Base-by-base conservation (phyloP, 2,888 invertebrate species). In the Antheraea assamensis region DNA sequence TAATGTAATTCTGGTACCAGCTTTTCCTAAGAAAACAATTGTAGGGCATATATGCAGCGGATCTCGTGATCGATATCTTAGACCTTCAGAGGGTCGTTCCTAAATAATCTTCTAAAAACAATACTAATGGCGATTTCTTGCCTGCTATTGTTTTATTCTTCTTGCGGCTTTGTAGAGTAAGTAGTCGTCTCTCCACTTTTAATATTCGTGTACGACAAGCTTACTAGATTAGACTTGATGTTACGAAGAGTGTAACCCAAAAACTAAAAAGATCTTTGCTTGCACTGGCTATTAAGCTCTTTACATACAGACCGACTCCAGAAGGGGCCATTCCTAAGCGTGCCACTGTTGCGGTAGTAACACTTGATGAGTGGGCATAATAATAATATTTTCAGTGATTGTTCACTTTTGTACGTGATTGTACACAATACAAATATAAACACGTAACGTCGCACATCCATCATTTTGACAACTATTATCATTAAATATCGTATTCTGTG, bases 381-480 rank as follows among this genome's bases (percentile, higher is more conserved):
- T 10, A 42, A 42, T 7, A 13, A 42, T 42, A 42, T 42, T 42
- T 13, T 13, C 13, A 42, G 42, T 42, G 13, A 10, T 42, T 42
- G 42, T 52, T 24, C 58, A 24, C 58, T 58, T 24, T 58, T 58
- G 24, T 58, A n/a, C 58, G 13, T 58, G 24, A 58, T 13, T 58
- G 58, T 58, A 58, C 58, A 58, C 21, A 49, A 19, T 52, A 52
- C 21, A 7, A 24, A 58, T 58, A 24, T 58, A 58, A 58, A 24
- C 61, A 15, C 61, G 61, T 64, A 64, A 30, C 61, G 61, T 30
- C 19, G 15, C 19, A 68, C 35, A 35, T 68, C 35, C 19, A 68
- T 68, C 35, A 68, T 68, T 68, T 7, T 21, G 31, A n/a, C 21
- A 68, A 68, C 35, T 68, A 35, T 68, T 68, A 68, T 68, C 35